Evolutionary conservation across 2,797 vertebrate species (phyloP), one percentile per base, ranked within the genome.

Genomic region (Ispidina picta): DNA sequence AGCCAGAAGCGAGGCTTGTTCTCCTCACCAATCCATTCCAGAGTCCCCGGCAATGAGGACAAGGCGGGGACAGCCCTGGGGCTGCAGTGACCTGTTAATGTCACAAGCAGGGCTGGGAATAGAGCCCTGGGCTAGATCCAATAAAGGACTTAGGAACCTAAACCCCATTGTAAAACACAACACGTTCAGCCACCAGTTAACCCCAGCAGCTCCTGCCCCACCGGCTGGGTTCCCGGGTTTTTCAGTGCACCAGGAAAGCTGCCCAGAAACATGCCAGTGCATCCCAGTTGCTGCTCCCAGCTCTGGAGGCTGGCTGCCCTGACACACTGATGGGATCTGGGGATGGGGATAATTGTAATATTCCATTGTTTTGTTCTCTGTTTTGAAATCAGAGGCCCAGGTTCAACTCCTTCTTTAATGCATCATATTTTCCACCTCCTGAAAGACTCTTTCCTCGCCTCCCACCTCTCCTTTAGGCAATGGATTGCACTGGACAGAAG

Each of bases 71-170:
- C 79, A 88, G 76, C 69, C 83, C 88, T n/a, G 65, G 41, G 88
- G 76, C 69, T 56, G 58, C 59, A 20, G 39, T 26, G 92, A 90
- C 75, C 82, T 69, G 63, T 25, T 56, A 56, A 76, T 79, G 88
- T 71, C 88, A 89, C 78, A 17, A 29, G 46, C 58, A 59, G 35
- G 41, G 75, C 88, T 92, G 88, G 75, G 84, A 95, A 93, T 71
- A 94, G 86, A 92, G 62, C 88, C 66, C 55, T 1, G 0, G 58
- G 88, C 60, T 29, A 89, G 70, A 96, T 94, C 91, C 77, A 76
- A 94, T 96, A 91, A 96, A 93, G 80, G 94, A 86, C 86, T 95
- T 91, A 91, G 29, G 59, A 78, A 92, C 74, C 51, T 88, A 6
- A 88, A 83, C 25, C 37, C 63, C 55, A 4, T 0, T 6, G 51